Evolutionary conservation across 2,797 vertebrate species (phyloP).

Genomic region (Falco berigora): DNA sequence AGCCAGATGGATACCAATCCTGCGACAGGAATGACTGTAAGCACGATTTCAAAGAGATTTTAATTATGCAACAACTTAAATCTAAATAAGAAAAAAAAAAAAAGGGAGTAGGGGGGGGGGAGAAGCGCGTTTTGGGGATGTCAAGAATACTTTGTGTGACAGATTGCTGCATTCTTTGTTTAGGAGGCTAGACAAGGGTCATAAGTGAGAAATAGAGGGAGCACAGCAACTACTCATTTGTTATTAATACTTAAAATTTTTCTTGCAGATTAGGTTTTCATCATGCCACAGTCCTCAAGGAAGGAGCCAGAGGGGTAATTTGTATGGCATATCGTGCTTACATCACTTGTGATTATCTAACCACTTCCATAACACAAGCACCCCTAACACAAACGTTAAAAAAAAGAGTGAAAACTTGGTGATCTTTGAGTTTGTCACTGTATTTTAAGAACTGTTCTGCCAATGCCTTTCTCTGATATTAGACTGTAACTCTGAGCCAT

Average conservation of each 20-base stretch:
- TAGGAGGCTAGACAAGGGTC: conserved; percentile 50
- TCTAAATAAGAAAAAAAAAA: conserved; percentile 16
- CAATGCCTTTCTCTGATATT: background rate
- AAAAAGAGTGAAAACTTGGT: background rate
- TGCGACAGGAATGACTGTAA: conserved; percentile 19
- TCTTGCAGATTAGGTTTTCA: conserved; percentile 38
- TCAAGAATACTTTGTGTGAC: conserved; percentile 62
- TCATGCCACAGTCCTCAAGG: background rate
- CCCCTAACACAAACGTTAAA: background rate
- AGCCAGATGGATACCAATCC: conserved; percentile 13
- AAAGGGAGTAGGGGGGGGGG: background rate
- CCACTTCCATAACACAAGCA: background rate
- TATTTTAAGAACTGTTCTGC: background rate
- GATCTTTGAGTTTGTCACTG: background rate
- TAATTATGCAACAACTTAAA: conserved; percentile 64
- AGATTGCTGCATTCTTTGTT: conserved; percentile 38
- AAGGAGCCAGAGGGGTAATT: background rate
- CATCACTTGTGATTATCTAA: background rate
- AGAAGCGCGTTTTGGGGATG: conserved; percentile 51
- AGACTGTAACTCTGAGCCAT: background rate
- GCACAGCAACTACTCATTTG: background rate
- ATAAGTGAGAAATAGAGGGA: conserved; percentile 54
- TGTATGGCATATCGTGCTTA: background rate
- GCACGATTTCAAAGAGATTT: conserved; percentile 42
- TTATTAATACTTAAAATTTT: conserved; percentile 53